Conservation (phyloP, 2,113 vertebrate genomes). For the Pedionomus torquatus region DNA sequence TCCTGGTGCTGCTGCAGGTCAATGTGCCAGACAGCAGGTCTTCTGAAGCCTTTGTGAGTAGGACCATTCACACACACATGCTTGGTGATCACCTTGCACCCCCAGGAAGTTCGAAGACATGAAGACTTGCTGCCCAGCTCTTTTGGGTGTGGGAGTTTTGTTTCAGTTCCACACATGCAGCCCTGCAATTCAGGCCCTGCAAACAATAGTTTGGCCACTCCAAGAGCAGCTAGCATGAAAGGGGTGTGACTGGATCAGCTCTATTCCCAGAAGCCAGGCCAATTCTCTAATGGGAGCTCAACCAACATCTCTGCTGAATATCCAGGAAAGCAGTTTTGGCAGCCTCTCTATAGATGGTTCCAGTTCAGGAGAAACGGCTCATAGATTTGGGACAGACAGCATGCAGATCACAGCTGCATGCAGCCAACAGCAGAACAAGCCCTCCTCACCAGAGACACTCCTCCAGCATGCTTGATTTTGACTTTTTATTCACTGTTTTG, state of each 20-base stretch:
- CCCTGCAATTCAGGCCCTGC: background rate
- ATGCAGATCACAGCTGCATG: background rate
- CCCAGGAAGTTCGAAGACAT: background rate
- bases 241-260: background rate
- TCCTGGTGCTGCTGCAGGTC: background rate
- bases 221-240: constrained; percentile 13
- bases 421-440: background rate
- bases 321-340: constrained; percentile 25
- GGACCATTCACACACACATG: background rate
- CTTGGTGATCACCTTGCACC: background rate
- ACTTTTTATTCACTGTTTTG: background rate
- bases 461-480: constrained; percentile 6
- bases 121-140: background rate
- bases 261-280: constrained; percentile 42
- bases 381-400: background rate
- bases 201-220: constrained; percentile 33
- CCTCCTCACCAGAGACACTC: background rate
- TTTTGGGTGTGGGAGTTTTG: background rate
- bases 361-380: constrained; percentile 28
- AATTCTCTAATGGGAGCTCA: constrained; percentile 5
- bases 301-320: background rate
- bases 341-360: background rate
- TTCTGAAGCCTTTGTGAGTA: background rate
- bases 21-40: background rate
- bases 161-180: background rate